A percentile compares a stretch with the other conserved stretches of the same genome.
Conservation (phyloP, 1,140 invertebrate species). For the Drosophila setifemur region DNA sequence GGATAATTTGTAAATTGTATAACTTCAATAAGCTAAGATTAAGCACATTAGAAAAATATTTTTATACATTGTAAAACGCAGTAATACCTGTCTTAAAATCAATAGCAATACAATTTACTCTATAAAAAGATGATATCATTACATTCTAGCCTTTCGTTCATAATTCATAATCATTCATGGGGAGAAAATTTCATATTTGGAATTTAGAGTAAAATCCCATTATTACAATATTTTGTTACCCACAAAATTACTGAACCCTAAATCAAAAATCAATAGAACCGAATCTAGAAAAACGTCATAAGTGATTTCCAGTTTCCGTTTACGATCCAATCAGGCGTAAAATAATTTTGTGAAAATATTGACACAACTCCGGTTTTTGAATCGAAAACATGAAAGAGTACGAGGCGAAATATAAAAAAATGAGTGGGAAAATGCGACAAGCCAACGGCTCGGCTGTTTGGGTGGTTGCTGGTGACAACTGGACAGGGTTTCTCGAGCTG, state of each 20-base stretch:
- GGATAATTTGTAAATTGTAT: conserved; percentile 31
- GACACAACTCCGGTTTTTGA: conserved; percentile 48
- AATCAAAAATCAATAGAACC: conserved; percentile 71
- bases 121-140: too few species aligned
- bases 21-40: conserved; percentile 22
- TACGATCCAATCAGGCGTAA: conserved; percentile 67
- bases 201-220: conserved; percentile 20
- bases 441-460: conserved; percentile 48
- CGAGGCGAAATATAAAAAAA: conserved; percentile 25
- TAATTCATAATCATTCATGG: conserved; percentile 8
- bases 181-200: background rate
- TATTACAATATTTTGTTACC: conserved; percentile 50
- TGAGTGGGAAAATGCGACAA: conserved; percentile 48
- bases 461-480: conserved; percentile 13
- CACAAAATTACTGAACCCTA: conserved; percentile 57
- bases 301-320: conserved; percentile 73
- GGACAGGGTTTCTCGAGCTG: conserved; percentile 11
- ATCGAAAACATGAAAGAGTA: conserved; percentile 11
- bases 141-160: too few species aligned
- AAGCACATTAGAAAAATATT: background rate
- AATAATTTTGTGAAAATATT: conserved; percentile 78
- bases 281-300: conserved; percentile 59
- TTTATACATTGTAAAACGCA: background rate
- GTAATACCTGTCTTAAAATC: background rate
- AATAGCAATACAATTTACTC: too few species aligned